Evolutionary conservation across 1,140 invertebrate species (phyloP), one percentile per base, ranked within the genome.

Genomic region (Amphibalanus amphitrite): DNA sequence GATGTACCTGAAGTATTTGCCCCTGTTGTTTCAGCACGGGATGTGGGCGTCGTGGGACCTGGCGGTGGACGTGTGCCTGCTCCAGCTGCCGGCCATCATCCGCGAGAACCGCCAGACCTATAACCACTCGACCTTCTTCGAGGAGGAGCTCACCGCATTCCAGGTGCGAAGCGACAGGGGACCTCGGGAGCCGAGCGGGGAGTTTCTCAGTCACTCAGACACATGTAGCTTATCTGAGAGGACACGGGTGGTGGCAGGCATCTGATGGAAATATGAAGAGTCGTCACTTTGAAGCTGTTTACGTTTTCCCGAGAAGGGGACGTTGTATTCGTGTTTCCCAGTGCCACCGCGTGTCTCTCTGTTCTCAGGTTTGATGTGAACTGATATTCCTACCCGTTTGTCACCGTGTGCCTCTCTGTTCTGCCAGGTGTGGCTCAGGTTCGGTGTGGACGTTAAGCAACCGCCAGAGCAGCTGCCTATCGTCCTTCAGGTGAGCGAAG

Each of bases 11-110:
- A n/a, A n/a, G n/a, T 65, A 69, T 71, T n/a, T n/a, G 29, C 47
- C 13, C 38, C 69, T 71, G 67, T 33, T 40, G 73, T 40, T 76
- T 29, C 75, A 79, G 81, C 90, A 93, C 81, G 88, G 88, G 69
- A 92, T 94, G 86, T 93, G 94, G 95, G 87, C 92, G 79, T 92
- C 96, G 3, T 99, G 97, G 97, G 97, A 99, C 81, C 85, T 96
- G 76, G 93, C 95, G 15, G 83, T 99, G 70, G 97, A 99, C 82
- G 82, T 95, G 69, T 95, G 91, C 77, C 83, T 99, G 69, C 86
- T 89, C 71, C 95, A 98, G 80, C 83, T 99, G 29, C 74, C 73
- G 6, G 70, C 69, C n/a, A 77, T 71, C 64, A 71, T 77, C 10
- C 15, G 65, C 4, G 26, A 67, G 67, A 70, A 10, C 65, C 72